Evolutionary conservation across 2,797 vertebrate genomes (phyloP).

Genomic region (Lagocephalus sceleratus): DNA sequence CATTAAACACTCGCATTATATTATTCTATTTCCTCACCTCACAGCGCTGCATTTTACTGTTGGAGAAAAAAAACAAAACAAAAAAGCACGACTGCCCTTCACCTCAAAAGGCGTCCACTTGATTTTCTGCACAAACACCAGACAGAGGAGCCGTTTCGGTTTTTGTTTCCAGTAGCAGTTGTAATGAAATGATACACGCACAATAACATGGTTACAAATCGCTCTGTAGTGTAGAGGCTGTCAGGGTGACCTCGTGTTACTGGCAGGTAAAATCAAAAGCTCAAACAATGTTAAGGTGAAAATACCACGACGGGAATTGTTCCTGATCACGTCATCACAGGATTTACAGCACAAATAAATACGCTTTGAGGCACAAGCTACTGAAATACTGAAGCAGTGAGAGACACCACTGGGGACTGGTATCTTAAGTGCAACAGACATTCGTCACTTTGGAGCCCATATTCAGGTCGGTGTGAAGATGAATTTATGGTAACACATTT

Average conservation of each 20-base stretch:
- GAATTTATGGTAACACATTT: background rate
- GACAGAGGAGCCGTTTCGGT: constrained; percentile 1
- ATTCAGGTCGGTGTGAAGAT: too few species aligned
- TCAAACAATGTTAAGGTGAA: constrained; percentile 17
- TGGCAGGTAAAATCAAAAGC: constrained; percentile 14
- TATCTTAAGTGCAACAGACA: constrained; percentile 6
- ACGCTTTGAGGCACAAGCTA: constrained; percentile 29
- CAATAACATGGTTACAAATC: constrained; percentile 13
- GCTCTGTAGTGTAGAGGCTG: background rate
- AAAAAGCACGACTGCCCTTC: too few species aligned
- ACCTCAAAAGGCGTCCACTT: too few species aligned
- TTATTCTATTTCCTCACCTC: too few species aligned
- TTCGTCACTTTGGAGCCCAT: background rate
- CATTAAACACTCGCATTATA: too few species aligned
- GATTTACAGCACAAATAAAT: constrained; percentile 52
- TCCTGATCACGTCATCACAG: constrained; percentile 6
- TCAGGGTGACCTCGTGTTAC: constrained; percentile 2
- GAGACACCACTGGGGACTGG: constrained; percentile 1
- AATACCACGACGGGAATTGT: constrained; percentile 17
- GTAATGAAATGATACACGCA: constrained; percentile 26
- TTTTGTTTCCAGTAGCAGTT: constrained; percentile 7
- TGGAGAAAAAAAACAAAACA: too few species aligned
- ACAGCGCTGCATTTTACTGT: too few species aligned
- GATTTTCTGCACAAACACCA: constrained; percentile 12
- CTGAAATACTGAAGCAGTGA: constrained; percentile 17